A percentile compares a stretch with the other conserved stretches of the same genome.
Conservation (phyloP, 1,140 invertebrate genomes). For the Sarcophaga bullata region DNA sequence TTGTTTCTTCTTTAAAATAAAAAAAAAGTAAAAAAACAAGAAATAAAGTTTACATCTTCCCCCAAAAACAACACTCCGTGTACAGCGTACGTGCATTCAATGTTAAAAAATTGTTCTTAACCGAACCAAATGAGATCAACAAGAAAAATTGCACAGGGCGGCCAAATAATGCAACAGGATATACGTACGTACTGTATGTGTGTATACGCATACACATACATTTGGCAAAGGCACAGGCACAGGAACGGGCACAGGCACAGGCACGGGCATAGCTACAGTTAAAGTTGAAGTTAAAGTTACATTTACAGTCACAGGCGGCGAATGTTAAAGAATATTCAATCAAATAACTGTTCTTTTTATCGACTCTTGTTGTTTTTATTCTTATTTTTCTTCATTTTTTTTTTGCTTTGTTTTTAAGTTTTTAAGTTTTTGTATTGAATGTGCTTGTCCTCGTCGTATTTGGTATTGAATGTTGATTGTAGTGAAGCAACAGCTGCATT, state of each 20-base stretch:
- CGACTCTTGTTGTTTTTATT: no score
- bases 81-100: constrained; percentile 29
- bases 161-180: constrained; percentile 28
- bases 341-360: no score
- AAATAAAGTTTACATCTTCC: background rate
- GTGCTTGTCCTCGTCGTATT: no score
- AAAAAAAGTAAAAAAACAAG: constrained; percentile 29
- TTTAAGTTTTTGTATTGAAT: no score
- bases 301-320: background rate
- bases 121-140: background rate
- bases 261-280: no score
- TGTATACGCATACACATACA: background rate
- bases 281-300: background rate
- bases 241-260: no score
- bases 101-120: constrained; percentile 31
- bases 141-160: background rate
- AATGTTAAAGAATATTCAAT: background rate
- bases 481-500: no score
- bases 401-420: no score
- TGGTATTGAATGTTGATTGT: no score
- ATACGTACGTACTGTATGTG: background rate
- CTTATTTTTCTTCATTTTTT: no score
- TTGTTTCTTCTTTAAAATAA: background rate
- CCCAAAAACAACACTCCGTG: background rate
- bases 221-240: no score